These are phyloP conservation scores for Scytalopus superciliaris DNA, from an alignment of 2,113 vertebrate genomes.

Conservation along the genomic window DNA sequence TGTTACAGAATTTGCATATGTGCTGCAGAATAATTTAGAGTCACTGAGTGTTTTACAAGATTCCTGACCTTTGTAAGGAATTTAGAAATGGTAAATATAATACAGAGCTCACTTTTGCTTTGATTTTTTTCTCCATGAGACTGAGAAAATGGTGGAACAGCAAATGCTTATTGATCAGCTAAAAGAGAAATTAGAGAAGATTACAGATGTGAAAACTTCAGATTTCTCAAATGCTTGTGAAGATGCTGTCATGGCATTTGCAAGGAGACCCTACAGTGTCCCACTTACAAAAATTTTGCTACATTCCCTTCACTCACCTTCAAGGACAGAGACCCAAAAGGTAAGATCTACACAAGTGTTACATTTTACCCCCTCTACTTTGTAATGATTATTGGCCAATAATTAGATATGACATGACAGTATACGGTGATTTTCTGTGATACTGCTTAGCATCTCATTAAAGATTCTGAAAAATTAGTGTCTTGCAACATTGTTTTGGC, in stretches of 20 bases:
- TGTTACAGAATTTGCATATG: neutral
- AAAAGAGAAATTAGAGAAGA: slow-evolving; percentile 69
- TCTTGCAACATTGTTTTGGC: neutral
- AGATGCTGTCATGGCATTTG: slow-evolving; percentile 26
- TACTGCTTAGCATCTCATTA: neutral
- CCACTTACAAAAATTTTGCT: slow-evolving; percentile 68
- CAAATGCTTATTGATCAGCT: slow-evolving; percentile 82
- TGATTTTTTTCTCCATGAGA: slow-evolving; percentile 69
- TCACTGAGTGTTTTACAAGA: neutral
- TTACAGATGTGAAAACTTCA: slow-evolving; percentile 30
- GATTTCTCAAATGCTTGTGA: slow-evolving; percentile 27
- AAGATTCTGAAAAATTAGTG: neutral
- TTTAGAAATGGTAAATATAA: neutral
- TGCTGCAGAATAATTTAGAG: neutral
- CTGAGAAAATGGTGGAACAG: slow-evolving; percentile 87
- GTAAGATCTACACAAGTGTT: slow-evolving; percentile 58
- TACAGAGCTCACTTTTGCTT: neutral
- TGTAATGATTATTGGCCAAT: neutral
- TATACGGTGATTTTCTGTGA: neutral
- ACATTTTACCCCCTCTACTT: neutral
- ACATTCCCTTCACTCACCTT: slow-evolving; percentile 22
- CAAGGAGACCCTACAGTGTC: slow-evolving; percentile 77
- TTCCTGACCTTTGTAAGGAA: neutral
- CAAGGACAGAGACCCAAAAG: slow-evolving; percentile 67
- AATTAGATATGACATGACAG: neutral